Conservation (phyloP, 1,140 invertebrate genomes). For the Phenacoccus solenopsis region DNA sequence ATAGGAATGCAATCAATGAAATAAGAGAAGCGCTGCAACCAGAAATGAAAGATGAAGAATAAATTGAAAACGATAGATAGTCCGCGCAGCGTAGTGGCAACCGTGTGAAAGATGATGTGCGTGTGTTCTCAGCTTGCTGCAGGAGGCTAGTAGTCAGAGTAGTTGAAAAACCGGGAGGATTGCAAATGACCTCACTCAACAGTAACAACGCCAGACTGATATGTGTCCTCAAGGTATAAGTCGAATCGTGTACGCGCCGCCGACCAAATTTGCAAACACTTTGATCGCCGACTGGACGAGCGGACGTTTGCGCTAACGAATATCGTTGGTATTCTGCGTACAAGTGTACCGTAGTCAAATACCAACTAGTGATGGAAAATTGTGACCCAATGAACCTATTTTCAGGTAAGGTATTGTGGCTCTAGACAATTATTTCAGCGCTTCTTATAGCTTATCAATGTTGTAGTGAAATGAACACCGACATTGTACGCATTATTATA, state of each 20-base stretch:
- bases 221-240: not conserved
- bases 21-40: not conserved
- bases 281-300: not conserved
- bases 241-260: not conserved
- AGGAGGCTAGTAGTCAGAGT: not conserved
- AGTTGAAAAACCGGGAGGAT: not conserved
- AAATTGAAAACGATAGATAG: slow-evolving; percentile 1
- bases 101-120: slow-evolving; percentile 1
- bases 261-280: not conserved
- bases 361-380: no score
- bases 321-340: no score
- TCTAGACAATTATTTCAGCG: no score
- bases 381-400: no score
- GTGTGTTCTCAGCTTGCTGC: not conserved
- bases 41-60: not conserved
- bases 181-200: not conserved
- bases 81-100: not conserved
- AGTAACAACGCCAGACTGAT: not conserved
- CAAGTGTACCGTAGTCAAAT: no score
- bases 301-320: no score
- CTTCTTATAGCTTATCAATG: no score
- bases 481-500: no score
- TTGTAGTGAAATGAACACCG: no score
- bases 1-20: not conserved
- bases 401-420: no score